phyloP scores from a whole-genome alignment of 1,140 invertebrate species.

The Whitmania pigra region DNA sequence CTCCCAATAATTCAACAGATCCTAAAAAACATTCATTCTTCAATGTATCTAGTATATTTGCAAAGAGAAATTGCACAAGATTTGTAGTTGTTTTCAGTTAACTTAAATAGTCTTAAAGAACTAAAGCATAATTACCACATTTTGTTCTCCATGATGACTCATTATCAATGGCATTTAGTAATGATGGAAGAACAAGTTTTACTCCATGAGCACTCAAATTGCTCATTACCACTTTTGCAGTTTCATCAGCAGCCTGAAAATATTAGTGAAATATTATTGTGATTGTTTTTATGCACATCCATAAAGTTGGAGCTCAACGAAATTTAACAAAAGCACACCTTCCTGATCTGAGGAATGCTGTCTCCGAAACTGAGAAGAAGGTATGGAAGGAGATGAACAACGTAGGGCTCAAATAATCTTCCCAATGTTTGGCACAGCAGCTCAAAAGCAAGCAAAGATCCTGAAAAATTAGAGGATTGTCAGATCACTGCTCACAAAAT shows the following conservation, averaged over 20 bases:
- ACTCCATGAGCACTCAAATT: constrained; percentile 90
- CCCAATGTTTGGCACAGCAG: constrained; percentile 89
- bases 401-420: constrained; percentile 92
- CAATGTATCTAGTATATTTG: background rate
- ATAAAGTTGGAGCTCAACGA: background rate
- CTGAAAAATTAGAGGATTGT: constrained; percentile 38
- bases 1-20: constrained; percentile 86
- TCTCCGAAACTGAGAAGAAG: constrained; percentile 91
- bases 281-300: background rate
- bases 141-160: constrained; percentile 99
- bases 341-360: constrained; percentile 58
- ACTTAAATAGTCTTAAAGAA: too few species aligned
- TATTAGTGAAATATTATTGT: background rate
- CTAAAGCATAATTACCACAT: constrained; percentile 51
- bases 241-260: constrained; percentile 57
- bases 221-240: constrained; percentile 85
- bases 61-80: too few species aligned
- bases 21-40: constrained; percentile 45
- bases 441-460: constrained; percentile 91
- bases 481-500: too few species aligned
- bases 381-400: constrained; percentile 88
- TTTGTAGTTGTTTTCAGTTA: too few species aligned
- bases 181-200: constrained; percentile 77
- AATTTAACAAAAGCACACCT: constrained; percentile 32
- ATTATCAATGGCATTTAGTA: constrained; percentile 81